Percentiles rank a stretch among this genome's conserved stretches.
Conservation (phyloP, 1,140 invertebrate species). For the Coelopa frigida region DNA sequence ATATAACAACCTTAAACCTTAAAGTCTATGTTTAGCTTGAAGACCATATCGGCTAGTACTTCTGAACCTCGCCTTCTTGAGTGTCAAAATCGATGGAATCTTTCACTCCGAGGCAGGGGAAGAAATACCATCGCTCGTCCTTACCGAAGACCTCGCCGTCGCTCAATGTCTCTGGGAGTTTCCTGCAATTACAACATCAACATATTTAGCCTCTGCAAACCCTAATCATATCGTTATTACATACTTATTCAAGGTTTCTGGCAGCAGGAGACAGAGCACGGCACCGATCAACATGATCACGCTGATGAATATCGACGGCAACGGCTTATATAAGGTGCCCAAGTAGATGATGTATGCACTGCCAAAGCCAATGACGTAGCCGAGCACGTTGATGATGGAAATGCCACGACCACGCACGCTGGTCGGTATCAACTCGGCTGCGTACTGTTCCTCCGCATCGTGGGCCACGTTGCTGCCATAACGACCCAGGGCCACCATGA, state of each 20-base stretch:
- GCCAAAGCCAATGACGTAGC: constrained; percentile 45
- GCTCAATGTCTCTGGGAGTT: constrained; percentile 51
- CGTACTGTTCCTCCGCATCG: constrained; percentile 56
- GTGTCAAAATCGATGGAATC: too few relatives aligned
- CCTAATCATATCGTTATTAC: too few relatives aligned
- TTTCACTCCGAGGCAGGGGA: constrained; percentile 27
- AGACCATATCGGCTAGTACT: too few relatives aligned
- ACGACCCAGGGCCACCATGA: constrained; percentile 50
- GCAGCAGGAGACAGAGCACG: constrained; percentile 51
- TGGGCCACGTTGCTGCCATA: constrained; percentile 56
- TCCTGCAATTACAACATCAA: constrained; percentile 22
- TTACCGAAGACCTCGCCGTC: constrained; percentile 55
- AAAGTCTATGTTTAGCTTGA: too few relatives aligned
- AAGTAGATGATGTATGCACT: constrained; percentile 42
- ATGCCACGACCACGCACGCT: constrained; percentile 53
- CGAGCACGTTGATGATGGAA: constrained; percentile 50
- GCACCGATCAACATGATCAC: constrained; percentile 49
- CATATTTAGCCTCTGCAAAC: too few relatives aligned
- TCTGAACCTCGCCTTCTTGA: too few relatives aligned
- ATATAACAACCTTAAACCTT: too few relatives aligned
- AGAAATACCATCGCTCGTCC: constrained; percentile 43
- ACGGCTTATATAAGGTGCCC: constrained; percentile 46
- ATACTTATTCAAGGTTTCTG: constrained; percentile 52
- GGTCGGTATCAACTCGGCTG: constrained; percentile 59
- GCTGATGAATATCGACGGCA: constrained; percentile 51